Base-by-base conservation (phyloP, 2,797 vertebrate species). In the Alcedo atthis region DNA sequence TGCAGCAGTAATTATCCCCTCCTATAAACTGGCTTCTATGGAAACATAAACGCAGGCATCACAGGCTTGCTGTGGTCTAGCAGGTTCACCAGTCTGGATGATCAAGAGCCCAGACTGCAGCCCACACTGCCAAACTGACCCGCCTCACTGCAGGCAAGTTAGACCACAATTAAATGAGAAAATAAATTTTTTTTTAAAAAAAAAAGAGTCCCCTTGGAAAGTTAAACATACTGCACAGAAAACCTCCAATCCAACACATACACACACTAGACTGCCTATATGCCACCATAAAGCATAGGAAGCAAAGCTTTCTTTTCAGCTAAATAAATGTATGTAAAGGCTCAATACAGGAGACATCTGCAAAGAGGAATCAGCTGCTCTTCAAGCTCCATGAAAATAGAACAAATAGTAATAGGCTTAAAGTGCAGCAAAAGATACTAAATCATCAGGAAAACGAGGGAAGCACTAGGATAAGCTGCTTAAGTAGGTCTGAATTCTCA, bases 11-110 rank as follows among this genome's bases (percentile, higher is more conserved):
- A 90, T 74, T 92, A 89, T 26, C 37, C 68, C 26, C 57, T 80
- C 75, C 81, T 90, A 82, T 94, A 82, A 94, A 89, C 26, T 20
- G 12, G 37, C 45, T 74, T 90, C 66, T 81, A 74, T 61, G 86
- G 81, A 91, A 91, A 90, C 33, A 57, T 10, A 76, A 76, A 69
- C 6, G 81, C 57, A 82, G 77, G 35, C 61, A 92, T 49, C 30
- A 73, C 26, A 81, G 45, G 48, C 74, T 88, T 84, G 14, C 88
- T 86, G 59, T 90, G 83, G 88, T 93, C 77, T 67, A 46, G 74
- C 13, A 86, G 51, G 48, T 64, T 90, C 77, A 61, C 57, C 43
- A 90, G 61, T 17, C 25, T 46, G 57, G 25, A 87, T 64, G 68
- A 54, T 28, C 33, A n/a, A 93, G 81, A 82, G 75, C 26, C 42